A percentile compares a stretch with the other conserved stretches of the same genome.
These are phyloP conservation scores for Hoplias malabaricus DNA, from an alignment of 2,113 vertebrate genomes.

Conservation along the genomic window DNA sequence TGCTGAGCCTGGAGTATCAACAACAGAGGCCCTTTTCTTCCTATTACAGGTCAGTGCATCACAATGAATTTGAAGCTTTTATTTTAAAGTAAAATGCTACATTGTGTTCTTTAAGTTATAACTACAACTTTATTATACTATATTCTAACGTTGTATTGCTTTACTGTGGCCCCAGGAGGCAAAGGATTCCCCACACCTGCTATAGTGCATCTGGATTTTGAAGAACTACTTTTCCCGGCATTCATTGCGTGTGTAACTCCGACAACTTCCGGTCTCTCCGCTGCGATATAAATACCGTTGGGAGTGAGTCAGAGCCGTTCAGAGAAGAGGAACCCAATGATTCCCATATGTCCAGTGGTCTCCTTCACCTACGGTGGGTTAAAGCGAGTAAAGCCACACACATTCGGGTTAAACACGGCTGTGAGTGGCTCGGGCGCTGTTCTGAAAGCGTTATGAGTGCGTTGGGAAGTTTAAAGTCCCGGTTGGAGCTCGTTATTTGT, in stretches of 20 bases:
- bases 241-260: slow-evolving; percentile 7
- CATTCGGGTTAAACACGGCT: background rate
- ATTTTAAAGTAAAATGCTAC: too few relatives aligned
- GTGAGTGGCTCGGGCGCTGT: background rate
- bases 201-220: too few relatives aligned
- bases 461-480: background rate
- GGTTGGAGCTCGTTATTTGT: slow-evolving; percentile 5
- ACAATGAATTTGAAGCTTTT: too few relatives aligned
- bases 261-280: slow-evolving; percentile 46
- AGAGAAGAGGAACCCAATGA: slow-evolving; percentile 85
- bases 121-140: too few relatives aligned
- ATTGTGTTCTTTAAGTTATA: too few relatives aligned
- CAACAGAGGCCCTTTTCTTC: too few relatives aligned
- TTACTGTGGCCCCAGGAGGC: too few relatives aligned
- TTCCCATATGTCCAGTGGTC: slow-evolving; percentile 98
- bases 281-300: slow-evolving; percentile 57
- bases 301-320: slow-evolving; percentile 58
- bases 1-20: too few relatives aligned
- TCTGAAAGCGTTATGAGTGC: background rate
- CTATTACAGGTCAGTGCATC: too few relatives aligned
- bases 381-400: background rate
- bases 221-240: slow-evolving; percentile 46
- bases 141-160: too few relatives aligned
- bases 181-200: too few relatives aligned
- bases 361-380: slow-evolving; percentile 98